A percentile compares a stretch with the other conserved stretches of the same genome.
phyloP scores from a whole-genome alignment of 1,140 invertebrate genomes.

The Aphaenogaster floridana region DNA sequence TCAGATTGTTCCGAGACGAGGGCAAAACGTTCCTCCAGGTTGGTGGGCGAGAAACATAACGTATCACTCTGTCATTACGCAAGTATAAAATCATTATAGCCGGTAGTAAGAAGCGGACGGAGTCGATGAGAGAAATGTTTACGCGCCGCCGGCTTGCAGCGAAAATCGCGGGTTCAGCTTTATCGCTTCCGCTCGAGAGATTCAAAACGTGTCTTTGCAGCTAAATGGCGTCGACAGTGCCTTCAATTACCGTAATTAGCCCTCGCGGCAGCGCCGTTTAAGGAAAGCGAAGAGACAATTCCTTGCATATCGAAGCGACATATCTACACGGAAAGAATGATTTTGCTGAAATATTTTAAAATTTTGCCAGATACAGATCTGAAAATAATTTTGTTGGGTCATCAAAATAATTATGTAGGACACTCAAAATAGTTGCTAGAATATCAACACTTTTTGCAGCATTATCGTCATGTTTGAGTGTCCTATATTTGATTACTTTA shows the following conservation, averaged over 20 bases:
- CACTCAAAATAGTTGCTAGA: no score
- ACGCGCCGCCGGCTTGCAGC: not conserved
- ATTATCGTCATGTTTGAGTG: no score
- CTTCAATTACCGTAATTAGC: constrained; percentile 37
- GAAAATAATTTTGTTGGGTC: no score
- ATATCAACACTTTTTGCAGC: no score
- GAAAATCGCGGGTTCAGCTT: not conserved
- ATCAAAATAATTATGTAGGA: no score
- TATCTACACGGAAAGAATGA: no score
- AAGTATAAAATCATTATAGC: constrained; percentile 19
- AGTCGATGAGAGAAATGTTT: not conserved
- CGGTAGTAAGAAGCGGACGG: not conserved
- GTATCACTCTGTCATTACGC: constrained; percentile 36
- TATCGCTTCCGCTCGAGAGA: not conserved
- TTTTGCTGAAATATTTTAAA: no score
- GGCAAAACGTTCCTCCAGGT: constrained; percentile 93
- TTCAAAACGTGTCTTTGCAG: not conserved
- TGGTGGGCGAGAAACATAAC: constrained; percentile 66
- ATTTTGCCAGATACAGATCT: no score
- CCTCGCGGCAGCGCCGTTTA: not conserved
- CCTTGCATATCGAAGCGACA: no score
- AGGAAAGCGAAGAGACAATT: not conserved
- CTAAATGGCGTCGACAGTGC: not conserved
- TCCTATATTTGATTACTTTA: no score
- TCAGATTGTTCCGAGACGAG: constrained; percentile 93